Percentiles rank a stretch among this genome's conserved stretches.
Conservation (phyloP, 2,797 vertebrate species). For the Hyperoplus immaculatus region DNA sequence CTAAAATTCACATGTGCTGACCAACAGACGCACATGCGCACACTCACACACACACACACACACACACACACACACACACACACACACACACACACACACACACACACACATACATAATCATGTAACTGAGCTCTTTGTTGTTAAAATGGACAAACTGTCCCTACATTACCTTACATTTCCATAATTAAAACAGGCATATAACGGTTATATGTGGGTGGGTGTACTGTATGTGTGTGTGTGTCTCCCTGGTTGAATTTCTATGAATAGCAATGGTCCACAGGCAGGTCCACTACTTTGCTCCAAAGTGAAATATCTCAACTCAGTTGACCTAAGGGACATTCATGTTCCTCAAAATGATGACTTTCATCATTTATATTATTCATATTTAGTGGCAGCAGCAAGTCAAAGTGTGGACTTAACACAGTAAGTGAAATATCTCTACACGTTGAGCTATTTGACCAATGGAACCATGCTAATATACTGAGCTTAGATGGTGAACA, state of each 20-base stretch:
- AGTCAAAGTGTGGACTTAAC: not conserved
- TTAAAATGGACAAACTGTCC: constrained; percentile 16
- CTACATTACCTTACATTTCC: constrained; percentile 4
- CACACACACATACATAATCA: not conserved
- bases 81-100: not conserved
- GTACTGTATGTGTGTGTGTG: not conserved
- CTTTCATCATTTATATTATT: not conserved
- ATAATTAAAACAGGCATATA: constrained; percentile 22
- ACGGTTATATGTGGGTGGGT: not conserved
- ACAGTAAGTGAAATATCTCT: not conserved
- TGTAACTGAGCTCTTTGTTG: not conserved
- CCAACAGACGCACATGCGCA: too few species aligned
- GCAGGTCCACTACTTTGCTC: not conserved
- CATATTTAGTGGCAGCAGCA: not conserved
- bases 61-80: not conserved
- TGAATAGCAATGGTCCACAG: not conserved
- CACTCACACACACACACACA: not conserved
- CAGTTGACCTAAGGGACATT: not conserved
- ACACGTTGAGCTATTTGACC: not conserved
- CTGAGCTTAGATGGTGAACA: not conserved
- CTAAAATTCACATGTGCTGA: constrained; percentile 35
- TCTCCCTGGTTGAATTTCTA: not conserved
- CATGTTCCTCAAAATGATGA: not conserved
- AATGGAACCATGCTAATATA: not conserved
- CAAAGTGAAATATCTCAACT: not conserved